phyloP scores from a whole-genome alignment of 2,888 invertebrate genomes.

The Hybos culiciformis region DNA sequence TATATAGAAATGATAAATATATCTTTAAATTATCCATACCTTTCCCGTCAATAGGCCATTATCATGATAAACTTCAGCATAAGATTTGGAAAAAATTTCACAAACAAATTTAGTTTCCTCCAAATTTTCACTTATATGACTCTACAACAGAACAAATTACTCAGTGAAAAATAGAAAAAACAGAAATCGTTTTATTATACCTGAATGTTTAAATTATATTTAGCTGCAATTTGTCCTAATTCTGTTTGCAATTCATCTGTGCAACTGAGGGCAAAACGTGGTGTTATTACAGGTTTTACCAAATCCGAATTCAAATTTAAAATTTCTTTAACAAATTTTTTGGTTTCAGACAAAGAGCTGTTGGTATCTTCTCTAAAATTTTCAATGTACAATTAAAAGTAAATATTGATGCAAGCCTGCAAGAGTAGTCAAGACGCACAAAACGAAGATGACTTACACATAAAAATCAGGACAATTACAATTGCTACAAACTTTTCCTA shows the following conservation, averaged over 20 bases:
- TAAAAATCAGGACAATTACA: conserved; percentile 30
- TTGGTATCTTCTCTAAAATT: conserved; percentile 49
- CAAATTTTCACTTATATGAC: conserved; percentile 71
- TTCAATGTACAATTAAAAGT: neutral
- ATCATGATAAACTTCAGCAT: conserved; percentile 63
- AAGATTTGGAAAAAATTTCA: conserved; percentile 43
- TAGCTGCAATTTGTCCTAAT: conserved; percentile 52
- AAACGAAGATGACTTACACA: no score
- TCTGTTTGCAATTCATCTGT: conserved; percentile 52
- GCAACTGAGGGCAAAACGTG: conserved; percentile 73
- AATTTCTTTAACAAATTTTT: conserved; percentile 48
- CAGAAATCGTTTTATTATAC: conserved; percentile 33
- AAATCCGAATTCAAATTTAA: conserved; percentile 41
- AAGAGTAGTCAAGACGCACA: no score
- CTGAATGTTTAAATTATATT: conserved; percentile 59
- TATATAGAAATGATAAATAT: neutral
- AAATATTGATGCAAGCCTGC: neutral
- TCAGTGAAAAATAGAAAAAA: neutral
- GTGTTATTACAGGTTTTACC: conserved; percentile 67
- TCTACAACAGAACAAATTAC: conserved; percentile 41
- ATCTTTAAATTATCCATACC: conserved; percentile 36
- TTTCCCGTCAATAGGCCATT: conserved; percentile 59
- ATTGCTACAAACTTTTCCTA: conserved; percentile 61
- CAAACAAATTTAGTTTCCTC: conserved; percentile 56
- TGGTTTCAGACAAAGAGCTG: conserved; percentile 46